A percentile compares a stretch with the other conserved stretches of the same genome.
These are phyloP conservation scores for Procambarus virginalis DNA, from an alignment of 1,140 invertebrate genomes.

Conservation along the genomic window DNA sequence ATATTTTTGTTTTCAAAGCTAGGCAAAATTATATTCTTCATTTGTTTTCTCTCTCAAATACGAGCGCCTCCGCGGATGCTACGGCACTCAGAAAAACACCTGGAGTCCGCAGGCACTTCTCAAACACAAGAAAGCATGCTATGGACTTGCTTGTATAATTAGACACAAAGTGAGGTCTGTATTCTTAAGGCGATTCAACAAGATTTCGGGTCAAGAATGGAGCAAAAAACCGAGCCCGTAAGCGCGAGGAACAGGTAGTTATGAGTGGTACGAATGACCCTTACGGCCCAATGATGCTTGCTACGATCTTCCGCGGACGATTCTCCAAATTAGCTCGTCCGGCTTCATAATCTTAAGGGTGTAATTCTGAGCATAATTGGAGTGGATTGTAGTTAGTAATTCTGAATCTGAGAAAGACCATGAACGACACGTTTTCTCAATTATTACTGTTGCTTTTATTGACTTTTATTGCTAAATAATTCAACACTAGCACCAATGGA, in stretches of 20 bases:
- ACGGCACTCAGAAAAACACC: not conserved
- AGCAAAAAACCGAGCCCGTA: slow-evolving; percentile 22
- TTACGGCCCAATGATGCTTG: slow-evolving; percentile 25
- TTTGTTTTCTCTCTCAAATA: not conserved
- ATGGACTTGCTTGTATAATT: slow-evolving; percentile 48
- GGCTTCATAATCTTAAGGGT: slow-evolving; percentile 66
- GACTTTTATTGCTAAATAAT: slow-evolving; percentile 65
- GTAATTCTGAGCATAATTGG: slow-evolving; percentile 65
- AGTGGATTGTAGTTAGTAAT: slow-evolving; percentile 64
- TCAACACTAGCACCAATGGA: slow-evolving; percentile 44
- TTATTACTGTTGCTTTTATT: slow-evolving; percentile 65
- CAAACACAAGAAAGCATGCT: not conserved
- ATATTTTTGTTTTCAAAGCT: slow-evolving; percentile 11
- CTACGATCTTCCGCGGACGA: slow-evolving; percentile 19
- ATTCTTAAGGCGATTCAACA: slow-evolving; percentile 33
- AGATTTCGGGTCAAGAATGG: slow-evolving; percentile 23
- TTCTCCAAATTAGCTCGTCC: slow-evolving; percentile 53
- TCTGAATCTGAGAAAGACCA: slow-evolving; percentile 60
- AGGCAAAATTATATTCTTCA: not conserved
- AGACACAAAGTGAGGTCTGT: slow-evolving; percentile 48
- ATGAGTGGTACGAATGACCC: slow-evolving; percentile 46
- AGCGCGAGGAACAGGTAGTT: slow-evolving; percentile 32
- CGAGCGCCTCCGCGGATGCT: not conserved
- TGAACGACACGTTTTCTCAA: slow-evolving; percentile 61
- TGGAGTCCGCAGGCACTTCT: not conserved